Conservation (phyloP, 1,140 invertebrate species). For the Philotrypesis tridentata region DNA sequence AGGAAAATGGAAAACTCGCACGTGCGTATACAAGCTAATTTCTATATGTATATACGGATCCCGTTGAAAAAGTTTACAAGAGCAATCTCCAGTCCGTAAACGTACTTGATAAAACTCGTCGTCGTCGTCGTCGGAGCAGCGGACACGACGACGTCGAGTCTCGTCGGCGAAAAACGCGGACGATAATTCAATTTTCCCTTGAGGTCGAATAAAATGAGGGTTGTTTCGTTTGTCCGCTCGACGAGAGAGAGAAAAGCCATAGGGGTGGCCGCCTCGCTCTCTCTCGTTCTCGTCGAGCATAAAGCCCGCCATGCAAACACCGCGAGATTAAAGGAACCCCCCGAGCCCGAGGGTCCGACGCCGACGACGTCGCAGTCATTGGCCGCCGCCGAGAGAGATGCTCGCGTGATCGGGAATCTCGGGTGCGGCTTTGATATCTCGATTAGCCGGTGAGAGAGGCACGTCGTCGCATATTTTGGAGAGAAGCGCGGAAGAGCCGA, state of each 20-base stretch:
- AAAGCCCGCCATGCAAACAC: conserved; percentile 68
- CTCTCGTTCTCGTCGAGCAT: conserved; percentile 46
- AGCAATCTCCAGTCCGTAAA: neutral
- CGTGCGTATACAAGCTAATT: neutral
- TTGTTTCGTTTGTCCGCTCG: conserved; percentile 59
- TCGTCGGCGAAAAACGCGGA: conserved; percentile 26
- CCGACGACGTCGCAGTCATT: conserved; percentile 34
- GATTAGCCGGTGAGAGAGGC: neutral
- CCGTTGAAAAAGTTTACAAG: no score
- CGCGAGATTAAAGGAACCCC: conserved; percentile 71
- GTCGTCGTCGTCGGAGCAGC: neutral
- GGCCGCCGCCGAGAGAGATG: neutral
- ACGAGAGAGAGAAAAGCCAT: conserved; percentile 4
- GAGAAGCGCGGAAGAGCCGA: no score
- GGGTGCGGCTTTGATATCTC: neutral
- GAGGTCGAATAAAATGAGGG: conserved; percentile 56
- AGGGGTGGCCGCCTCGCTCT: conserved; percentile 48
- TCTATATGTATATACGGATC: neutral
- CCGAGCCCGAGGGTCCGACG: conserved; percentile 53
- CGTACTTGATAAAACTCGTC: conserved; percentile 43
- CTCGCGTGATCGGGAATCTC: neutral
- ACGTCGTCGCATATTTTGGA: neutral
- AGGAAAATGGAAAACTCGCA: neutral
- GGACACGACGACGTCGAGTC: no score
- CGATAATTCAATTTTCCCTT: conserved; percentile 68